These are phyloP conservation scores for Lasioglossum pauxillum DNA, from an alignment of 2,888 invertebrate genomes.

Conservation along the genomic window DNA sequence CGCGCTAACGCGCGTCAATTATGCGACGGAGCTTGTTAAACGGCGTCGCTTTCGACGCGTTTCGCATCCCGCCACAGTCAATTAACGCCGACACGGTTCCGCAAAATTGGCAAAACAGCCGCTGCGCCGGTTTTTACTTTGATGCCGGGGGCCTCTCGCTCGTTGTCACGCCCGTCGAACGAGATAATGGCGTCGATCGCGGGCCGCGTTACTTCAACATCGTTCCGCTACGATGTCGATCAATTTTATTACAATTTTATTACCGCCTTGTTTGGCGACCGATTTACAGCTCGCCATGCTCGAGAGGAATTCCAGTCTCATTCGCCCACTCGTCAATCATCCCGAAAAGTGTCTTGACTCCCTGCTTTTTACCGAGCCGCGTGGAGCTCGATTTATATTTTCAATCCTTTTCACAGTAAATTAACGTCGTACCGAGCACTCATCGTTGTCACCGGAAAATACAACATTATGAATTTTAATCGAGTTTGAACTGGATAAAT, in stretches of 20 bases:
- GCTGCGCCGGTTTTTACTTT: neutral
- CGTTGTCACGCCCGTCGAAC: conserved; percentile 20
- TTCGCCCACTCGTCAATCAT: conserved; percentile 4
- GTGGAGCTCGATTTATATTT: neutral
- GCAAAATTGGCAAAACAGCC: conserved; percentile 39
- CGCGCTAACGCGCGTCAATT: conserved; percentile 35
- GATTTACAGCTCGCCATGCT: neutral
- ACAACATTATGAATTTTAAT: neutral
- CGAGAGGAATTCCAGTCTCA: neutral
- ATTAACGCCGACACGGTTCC: neutral
- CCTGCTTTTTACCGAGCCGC: neutral
- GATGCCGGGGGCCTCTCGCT: neutral
- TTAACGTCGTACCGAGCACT: neutral
- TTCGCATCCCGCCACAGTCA: neutral
- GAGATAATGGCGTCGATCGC: conserved; percentile 26
- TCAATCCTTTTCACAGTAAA: neutral
- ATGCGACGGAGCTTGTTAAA: conserved; percentile 28
- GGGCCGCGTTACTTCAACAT: neutral
- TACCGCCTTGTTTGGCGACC: conserved; percentile 6
- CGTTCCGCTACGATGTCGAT: conserved; percentile 1
- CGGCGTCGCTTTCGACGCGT: conserved; percentile 27
- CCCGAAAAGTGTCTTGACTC: neutral
- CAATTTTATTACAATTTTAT: conserved; percentile 5
- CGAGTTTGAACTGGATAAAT: neutral
- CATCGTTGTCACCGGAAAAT: neutral